Percentiles rank a stretch among this genome's conserved stretches.
Evolutionary conservation across 2,113 vertebrate species (phyloP).

Genomic region (Megaleporinus macrocephalus): DNA sequence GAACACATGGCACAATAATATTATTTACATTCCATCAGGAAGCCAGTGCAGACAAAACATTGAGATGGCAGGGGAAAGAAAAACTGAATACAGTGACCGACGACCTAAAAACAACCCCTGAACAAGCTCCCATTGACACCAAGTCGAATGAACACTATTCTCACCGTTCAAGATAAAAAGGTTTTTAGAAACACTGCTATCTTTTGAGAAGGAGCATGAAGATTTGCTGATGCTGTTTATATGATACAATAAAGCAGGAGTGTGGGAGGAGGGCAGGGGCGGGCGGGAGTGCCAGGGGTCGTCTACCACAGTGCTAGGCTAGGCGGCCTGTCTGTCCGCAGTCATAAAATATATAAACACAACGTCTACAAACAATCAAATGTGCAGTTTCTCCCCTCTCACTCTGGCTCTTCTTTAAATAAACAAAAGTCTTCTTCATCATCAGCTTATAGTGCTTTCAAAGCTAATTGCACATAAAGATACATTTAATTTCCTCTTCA

Average conservation of each 20-base stretch:
- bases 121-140: conserved; percentile 54
- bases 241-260: conserved; percentile 79
- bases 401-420: conserved; percentile 28
- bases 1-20: conserved; percentile 81
- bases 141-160: conserved; percentile 77
- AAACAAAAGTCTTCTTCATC: conserved; percentile 68
- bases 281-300: conserved; percentile 65
- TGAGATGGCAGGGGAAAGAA: conserved; percentile 46
- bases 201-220: conserved; percentile 76
- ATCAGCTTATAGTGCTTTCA: conserved; percentile 73
- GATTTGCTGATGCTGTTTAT: conserved; percentile 69
- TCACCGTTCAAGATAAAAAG: conserved; percentile 81
- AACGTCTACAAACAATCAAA: conserved; percentile 81
- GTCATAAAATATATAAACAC: conserved; percentile 79
- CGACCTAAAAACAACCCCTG: conserved; percentile 66
- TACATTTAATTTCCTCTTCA: conserved; percentile 54
- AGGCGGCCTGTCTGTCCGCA: conserved; percentile 73
- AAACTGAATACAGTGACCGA: conserved; percentile 39
- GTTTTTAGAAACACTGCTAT: conserved; percentile 78
- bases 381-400: conserved; percentile 74
- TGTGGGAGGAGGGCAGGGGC: conserved; percentile 67
- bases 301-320: conserved; percentile 86
- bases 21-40: conserved; percentile 78
- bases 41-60: conserved; percentile 68
- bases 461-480: conserved; percentile 76